phyloP scores from a whole-genome alignment of 2,797 vertebrate genomes.

The Epinephelus awoara region DNA sequence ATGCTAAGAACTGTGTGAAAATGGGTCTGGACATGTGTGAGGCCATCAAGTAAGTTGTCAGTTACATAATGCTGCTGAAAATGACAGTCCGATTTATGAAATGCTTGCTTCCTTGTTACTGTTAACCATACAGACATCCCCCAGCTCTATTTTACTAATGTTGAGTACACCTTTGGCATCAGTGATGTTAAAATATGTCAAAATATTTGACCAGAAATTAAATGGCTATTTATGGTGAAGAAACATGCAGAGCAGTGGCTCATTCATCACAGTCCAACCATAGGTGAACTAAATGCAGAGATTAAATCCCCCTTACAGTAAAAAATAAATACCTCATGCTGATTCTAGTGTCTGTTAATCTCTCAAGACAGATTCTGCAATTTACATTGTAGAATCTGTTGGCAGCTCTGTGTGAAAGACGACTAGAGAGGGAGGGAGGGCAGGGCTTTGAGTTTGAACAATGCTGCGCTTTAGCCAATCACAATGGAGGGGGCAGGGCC shows the following conservation, averaged over 20 bases:
- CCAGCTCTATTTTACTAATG: background rate
- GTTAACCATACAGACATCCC: constrained; percentile 4
- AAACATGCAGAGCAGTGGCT: constrained; percentile 3
- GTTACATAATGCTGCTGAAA: constrained; percentile 9
- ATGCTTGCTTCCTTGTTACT: too few relatives aligned
- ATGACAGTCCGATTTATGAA: background rate
- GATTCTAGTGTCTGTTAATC: background rate
- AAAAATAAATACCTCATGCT: background rate
- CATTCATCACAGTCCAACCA: background rate
- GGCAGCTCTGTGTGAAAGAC: too few relatives aligned
- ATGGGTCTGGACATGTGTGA: constrained; percentile 98
- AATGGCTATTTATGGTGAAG: constrained; percentile 11
- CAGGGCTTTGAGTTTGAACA: too few relatives aligned
- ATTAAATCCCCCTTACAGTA: background rate
- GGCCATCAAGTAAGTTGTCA: constrained; percentile 93
- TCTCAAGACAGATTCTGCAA: too few relatives aligned
- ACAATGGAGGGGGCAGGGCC: too few relatives aligned
- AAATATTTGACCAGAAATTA: background rate
- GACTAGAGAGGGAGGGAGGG: too few relatives aligned
- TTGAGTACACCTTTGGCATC: background rate
- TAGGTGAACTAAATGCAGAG: background rate
- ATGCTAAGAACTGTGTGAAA: constrained; percentile 96
- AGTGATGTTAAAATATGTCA: constrained; percentile 10
- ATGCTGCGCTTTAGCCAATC: too few relatives aligned
- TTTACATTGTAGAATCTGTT: too few relatives aligned